These are phyloP conservation scores for Rhadina sibilatrix DNA, from an alignment of 2,113 vertebrate species.

Conservation along the genomic window DNA sequence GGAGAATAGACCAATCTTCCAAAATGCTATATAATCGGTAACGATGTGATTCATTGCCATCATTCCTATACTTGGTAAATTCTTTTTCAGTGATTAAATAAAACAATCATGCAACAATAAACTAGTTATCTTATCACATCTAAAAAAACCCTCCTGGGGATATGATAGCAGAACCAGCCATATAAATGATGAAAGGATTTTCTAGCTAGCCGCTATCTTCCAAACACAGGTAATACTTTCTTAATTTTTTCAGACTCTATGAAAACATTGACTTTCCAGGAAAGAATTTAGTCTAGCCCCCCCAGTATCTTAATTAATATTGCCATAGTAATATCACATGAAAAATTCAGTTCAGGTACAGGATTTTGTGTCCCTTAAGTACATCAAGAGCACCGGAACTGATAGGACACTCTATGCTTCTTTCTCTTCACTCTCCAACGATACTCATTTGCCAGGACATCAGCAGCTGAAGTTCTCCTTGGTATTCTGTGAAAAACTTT, in stretches of 20 bases:
- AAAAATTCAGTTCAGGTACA: background rate
- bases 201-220: background rate
- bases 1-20: background rate
- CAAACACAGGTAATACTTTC: background rate
- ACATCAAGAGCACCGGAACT: background rate
- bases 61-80: background rate
- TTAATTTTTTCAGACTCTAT: background rate
- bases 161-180: background rate
- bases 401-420: background rate
- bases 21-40: constrained; percentile 14
- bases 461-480: background rate
- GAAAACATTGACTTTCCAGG: background rate
- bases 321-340: background rate
- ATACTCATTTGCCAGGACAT: background rate
- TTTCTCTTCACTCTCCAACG: background rate
- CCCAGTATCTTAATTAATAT: background rate
- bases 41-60: background rate
- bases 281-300: background rate
- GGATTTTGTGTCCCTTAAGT: background rate
- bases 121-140: background rate
- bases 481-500: background rate
- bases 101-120: constrained; percentile 11
- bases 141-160: background rate
- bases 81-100: constrained; percentile 41
- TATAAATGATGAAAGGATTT: background rate